Base-by-base conservation (phyloP, 2,888 invertebrate species). In the Nymphalis polychloros region DNA sequence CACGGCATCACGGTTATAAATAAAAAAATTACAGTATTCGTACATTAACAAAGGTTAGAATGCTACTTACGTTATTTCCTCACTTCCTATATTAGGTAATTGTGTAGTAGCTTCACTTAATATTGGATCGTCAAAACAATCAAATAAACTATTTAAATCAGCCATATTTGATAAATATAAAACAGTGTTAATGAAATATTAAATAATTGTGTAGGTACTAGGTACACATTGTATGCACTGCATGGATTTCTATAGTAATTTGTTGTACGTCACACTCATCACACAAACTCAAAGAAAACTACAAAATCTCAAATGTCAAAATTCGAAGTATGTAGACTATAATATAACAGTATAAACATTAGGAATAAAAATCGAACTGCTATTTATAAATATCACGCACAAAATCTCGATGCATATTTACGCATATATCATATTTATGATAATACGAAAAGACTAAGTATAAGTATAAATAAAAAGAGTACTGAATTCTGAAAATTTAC, bases 61-160 rank as follows among this genome's bases (percentile, higher is more conserved):
- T 68, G 65, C 52, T n/a, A 85, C 90, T 82, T 81, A 91, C 91
- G 75, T 47, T 31, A 77, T 74, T 41, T 77, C 76, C 16, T 78
- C 78, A 61, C 71, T 79, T 70, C 82, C 78, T 27, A 86, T 70
- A 55, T 83, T 84, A 47, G 88, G 86, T 63, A 85, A 80, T 72
- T 87, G 85, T 49, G 84, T 75, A 46, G 85, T 73, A 41, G 82
- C 74, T 73, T 83, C 84, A 74, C 80, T 86, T 35, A 81, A 73
- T 8, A 79, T 70, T 7, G 81, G 69, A 57, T 90, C 87, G 48
- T 90, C 90, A 75, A 92, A 92, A 79, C 92, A 92, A 80, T 89
- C 89, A 77, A 92, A 92, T 77, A 92, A 79, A 79, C 75, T 84
- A 71, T 84, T 81, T 27, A 90, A 71, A 73, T 89, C 86, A 69